Evolutionary conservation across 2,797 vertebrate genomes (phyloP), one percentile per base, ranked within the genome.

Genomic region (Sarcoramphus papa): DNA sequence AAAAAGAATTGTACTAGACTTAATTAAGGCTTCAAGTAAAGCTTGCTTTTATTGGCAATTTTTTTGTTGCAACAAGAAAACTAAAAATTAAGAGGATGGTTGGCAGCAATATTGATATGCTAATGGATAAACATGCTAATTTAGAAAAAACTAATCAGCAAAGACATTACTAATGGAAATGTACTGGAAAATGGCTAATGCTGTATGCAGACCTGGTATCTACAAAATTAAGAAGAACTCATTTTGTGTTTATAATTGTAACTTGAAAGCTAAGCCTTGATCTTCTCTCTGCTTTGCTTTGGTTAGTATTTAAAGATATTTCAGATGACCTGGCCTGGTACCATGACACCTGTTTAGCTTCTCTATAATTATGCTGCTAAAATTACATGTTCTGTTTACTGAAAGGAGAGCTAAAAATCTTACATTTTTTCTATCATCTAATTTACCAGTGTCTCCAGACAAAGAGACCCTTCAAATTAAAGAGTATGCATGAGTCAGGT

Each of bases 11-110:
- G 97, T 98, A 95, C 94, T 98, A 98, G 98, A 99, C 99, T 99
- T 99, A 99, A 99, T 99, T 99, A 99, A 98, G 98, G 98, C 98
- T 99, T 99, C 99, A 99, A 99, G 99, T 99, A 98, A 98, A 97
- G 98, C 97, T 97, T 97, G 97, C 97, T 99, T 99, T 98, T 99
- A 99, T 99, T 99, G 99, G 99, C 99, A 99, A 96, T 97, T 98
- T 99, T 97, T 97, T 97, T 96, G 90, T 96, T 99, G 98, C 99
- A 99, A 98, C 97, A 98, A 98, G 98, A 97, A 98, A 98, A 98
- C 98, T 98, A 99, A 99, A 98, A 99, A 99, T 99, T 99, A 99
- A 98, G 98, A 98, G 98, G 98, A 98, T 98, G 98, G 97, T 99
- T 99, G 99, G 99, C 99, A 99, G 98, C 97, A 98, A 98, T 98